Evolutionary conservation across 2,797 vertebrate species (phyloP).

Genomic region (Hippoglossus hippoglossus): DNA sequence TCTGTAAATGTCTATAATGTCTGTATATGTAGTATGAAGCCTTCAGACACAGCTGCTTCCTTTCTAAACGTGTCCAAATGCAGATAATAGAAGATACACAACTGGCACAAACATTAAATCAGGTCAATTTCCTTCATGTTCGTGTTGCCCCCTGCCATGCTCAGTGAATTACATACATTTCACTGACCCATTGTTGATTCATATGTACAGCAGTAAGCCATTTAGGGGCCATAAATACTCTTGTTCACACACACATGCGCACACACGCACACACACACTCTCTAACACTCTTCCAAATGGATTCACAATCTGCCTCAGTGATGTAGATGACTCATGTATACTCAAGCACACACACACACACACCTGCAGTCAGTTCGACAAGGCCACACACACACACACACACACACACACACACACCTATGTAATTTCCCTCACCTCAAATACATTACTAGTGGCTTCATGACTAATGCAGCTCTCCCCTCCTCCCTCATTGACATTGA

Average conservation of each 20-base stretch:
- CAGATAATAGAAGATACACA: constrained; percentile 20
- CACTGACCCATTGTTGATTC: constrained; percentile 38
- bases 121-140: constrained; percentile 19
- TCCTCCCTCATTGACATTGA: constrained; percentile 32
- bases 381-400: constrained; percentile 11
- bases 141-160: constrained; percentile 17
- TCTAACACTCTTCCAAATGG: constrained; percentile 50
- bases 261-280: constrained; percentile 13
- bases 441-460: constrained; percentile 59
- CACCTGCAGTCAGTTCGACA: constrained; percentile 13
- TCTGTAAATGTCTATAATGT: neutral
- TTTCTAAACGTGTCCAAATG: constrained; percentile 16
- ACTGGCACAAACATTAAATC: constrained; percentile 37
- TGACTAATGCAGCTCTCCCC: constrained; percentile 61
- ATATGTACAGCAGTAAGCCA: constrained; percentile 38
- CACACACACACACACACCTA: neutral
- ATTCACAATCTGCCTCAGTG: constrained; percentile 41
- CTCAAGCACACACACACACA: constrained; percentile 5
- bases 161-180: constrained; percentile 19
- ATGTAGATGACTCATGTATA: constrained; percentile 42
- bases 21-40: neutral
- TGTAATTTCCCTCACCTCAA: constrained; percentile 34
- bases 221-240: constrained; percentile 46
- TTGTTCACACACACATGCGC: constrained; percentile 21
- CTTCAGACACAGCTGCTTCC: constrained; percentile 8